Evolutionary conservation across 1,140 invertebrate species (phyloP).

Genomic region (Drosophila truncata): DNA sequence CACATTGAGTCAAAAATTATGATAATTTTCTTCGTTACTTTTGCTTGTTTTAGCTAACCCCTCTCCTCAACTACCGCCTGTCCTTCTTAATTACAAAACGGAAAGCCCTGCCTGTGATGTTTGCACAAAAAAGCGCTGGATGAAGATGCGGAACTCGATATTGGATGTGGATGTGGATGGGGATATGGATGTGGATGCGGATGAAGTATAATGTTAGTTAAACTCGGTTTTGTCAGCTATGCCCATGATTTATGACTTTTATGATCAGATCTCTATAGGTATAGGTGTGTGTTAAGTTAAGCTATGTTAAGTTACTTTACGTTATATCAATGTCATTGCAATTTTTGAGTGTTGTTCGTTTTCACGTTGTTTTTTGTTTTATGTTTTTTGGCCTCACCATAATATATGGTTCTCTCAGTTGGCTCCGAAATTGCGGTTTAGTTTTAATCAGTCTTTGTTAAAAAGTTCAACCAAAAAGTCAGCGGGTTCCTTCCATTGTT

Average conservation of each 20-base stretch:
- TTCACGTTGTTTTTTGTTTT: conserved; percentile 6
- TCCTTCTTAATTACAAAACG: conserved; percentile 37
- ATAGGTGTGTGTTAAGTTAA: conserved; percentile 62
- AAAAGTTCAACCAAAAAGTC: conserved; percentile 82
- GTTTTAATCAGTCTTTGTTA: conserved; percentile 81
- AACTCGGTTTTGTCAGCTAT: conserved; percentile 75
- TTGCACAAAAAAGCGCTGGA: conserved; percentile 33
- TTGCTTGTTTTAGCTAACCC: conserved; percentile 38
- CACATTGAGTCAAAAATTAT: conserved; percentile 83
- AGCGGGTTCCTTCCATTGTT: conserved; percentile 71
- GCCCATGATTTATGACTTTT: conserved; percentile 67
- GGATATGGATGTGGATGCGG: conserved; percentile 8
- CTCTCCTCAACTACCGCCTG: conserved; percentile 19
- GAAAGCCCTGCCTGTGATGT: conserved; percentile 40
- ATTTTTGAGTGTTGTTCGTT: conserved; percentile 52
- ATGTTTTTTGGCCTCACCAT: conserved; percentile 76
- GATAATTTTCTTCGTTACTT: conserved; percentile 56
- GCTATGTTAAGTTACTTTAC: conserved; percentile 74
- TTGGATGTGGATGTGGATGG: conserved; percentile 18
- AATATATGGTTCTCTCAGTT: conserved; percentile 72
- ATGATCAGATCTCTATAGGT: conserved; percentile 43
- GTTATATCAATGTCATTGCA: conserved; percentile 80
- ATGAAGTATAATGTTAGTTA: conserved; percentile 65
- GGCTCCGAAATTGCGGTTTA: conserved; percentile 79
- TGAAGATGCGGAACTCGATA: conserved; percentile 4